Evolutionary conservation across 2,797 vertebrate species (phyloP).

Genomic region (Myiotriccus ornatus): DNA sequence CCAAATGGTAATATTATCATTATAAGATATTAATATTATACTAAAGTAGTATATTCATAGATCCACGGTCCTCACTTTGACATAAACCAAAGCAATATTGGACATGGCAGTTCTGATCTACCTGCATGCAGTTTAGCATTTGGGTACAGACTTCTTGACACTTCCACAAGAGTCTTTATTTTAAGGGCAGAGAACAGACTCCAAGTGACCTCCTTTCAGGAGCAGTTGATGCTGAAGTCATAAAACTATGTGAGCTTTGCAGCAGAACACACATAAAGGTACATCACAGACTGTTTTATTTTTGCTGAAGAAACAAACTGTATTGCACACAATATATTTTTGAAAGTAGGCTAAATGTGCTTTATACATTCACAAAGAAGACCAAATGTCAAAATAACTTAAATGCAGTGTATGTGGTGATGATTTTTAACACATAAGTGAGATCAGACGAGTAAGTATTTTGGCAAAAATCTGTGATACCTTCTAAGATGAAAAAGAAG

Average conservation of each 20-base stretch:
- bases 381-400: not conserved
- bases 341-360: constrained; percentile 7
- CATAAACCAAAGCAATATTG: not conserved
- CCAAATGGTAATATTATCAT: not conserved
- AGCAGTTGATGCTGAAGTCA: not conserved
- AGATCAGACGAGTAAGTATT: not conserved
- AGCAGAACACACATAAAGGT: not conserved
- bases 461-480: not conserved
- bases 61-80: not conserved
- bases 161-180: not conserved
- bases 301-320: not conserved
- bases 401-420: not conserved
- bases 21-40: not conserved
- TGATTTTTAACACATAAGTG: not conserved
- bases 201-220: not conserved
- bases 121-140: not conserved
- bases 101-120: not conserved
- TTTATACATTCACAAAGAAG: not conserved
- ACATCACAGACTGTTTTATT: not conserved
- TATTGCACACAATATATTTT: not conserved
- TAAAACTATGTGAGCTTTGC: not conserved
- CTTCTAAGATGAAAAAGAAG: not conserved
- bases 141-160: not conserved
- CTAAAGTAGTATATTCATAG: not conserved
- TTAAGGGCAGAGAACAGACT: not conserved